Base-by-base conservation (phyloP, 2,888 invertebrate genomes). In the Microctonus brassicae region DNA sequence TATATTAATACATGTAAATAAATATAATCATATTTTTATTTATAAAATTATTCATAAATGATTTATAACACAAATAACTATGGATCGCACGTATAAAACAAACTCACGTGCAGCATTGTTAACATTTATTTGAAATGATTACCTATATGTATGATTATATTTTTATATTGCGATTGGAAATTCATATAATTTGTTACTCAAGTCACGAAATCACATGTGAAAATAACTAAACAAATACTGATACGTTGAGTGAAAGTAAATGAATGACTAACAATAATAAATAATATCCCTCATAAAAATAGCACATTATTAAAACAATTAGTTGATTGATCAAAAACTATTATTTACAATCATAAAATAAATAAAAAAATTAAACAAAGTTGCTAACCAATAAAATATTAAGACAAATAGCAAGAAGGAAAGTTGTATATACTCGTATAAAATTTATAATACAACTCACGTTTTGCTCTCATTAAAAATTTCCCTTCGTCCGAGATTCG, bases 121-220 rank as follows among this genome's bases (percentile, higher is more conserved):
- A 24, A 17, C 52, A 33, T 33, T 26, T 52, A 47, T 42, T 52
- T 20, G n/a, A 52, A 64, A 34, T n/a, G 63, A 22, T 47, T 24
- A 33, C 20, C 24, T 60, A 60, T n/a, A n/a, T 47, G 47, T 47
- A n/a, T n/a, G 17, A 47, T 47, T 47, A n/a, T 20, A 47, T n/a
- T 47, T 60, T 60, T 34, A 20, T 34, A 13, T 60, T 34, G 34
- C 20, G 34, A 60, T 60, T 60, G 60, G 34, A 60, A 34, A 34
- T 11, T 47, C 17, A 33, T 60, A 33, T 63, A 29, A 64, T 47
- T 64, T 64, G 52, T 29, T n/a, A 64, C 13, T 42, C 63, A 29
- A 47, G 63, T 64, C 63, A 52, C 52, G 63, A 5, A 7, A n/a
- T 33, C 22, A 62, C 13, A 24, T 39, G 47, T 17, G n/a, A 52